These are phyloP conservation scores for Hirtodrosophila confusa DNA, from an alignment of 2,888 invertebrate genomes.

Conservation along the genomic window DNA sequence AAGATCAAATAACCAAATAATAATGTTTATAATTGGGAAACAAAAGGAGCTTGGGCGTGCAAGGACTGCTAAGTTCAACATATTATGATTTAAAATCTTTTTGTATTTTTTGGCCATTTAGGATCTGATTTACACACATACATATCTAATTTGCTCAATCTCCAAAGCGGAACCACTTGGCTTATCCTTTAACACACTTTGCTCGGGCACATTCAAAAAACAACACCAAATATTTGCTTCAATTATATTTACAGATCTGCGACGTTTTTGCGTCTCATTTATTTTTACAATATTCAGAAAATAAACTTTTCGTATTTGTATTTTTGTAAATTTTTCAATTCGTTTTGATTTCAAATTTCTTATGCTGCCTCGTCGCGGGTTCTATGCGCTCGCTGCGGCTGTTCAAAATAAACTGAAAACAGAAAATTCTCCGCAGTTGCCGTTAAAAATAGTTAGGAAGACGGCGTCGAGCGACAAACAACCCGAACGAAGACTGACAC, in stretches of 20 bases:
- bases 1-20: slow-evolving; percentile 1
- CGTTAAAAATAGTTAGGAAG: slow-evolving; percentile 72
- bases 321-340: slow-evolving; percentile 1
- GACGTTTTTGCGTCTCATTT: slow-evolving; percentile 13
- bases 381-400: slow-evolving; percentile 69
- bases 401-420: slow-evolving; percentile 75
- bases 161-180: slow-evolving; percentile 10
- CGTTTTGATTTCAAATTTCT: background rate
- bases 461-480: slow-evolving; percentile 30
- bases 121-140: slow-evolving; percentile 33
- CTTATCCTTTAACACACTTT: slow-evolving; percentile 18
- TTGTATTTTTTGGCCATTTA: background rate
- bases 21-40: too few species aligned
- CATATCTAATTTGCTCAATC: slow-evolving; percentile 30
- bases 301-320: slow-evolving; percentile 12
- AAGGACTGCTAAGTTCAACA: background rate
- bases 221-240: slow-evolving; percentile 2
- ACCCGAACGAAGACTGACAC: slow-evolving; percentile 28
- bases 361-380: slow-evolving; percentile 46
- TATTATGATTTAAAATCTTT: too few species aligned
- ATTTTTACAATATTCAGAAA: slow-evolving; percentile 16
- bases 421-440: slow-evolving; percentile 60
- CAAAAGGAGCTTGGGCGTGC: too few species aligned
- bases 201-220: slow-evolving; percentile 26
- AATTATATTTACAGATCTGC: slow-evolving; percentile 6